phyloP scores from a whole-genome alignment of 2,797 vertebrate species.

The Pipistrellus pygmaeus region DNA sequence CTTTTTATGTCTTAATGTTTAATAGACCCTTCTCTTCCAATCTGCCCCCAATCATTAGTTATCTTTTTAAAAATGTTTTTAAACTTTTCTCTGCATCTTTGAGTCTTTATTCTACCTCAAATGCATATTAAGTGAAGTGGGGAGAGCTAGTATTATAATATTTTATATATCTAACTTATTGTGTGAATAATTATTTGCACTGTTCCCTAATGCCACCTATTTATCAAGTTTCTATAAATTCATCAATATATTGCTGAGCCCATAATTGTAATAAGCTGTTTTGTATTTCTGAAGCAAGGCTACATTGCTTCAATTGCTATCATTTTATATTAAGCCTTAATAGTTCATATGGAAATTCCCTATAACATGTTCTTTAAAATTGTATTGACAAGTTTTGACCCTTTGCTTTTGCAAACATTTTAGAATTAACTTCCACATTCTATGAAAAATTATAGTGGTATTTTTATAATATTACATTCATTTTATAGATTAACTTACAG shows the following conservation, averaged over 20 bases:
- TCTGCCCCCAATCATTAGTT: neutral
- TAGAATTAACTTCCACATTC: constrained; percentile 48
- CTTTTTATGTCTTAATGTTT: neutral
- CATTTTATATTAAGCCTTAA: constrained; percentile 48
- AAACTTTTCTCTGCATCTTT: neutral
- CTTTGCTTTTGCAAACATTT: constrained; percentile 34
- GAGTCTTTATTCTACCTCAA: neutral
- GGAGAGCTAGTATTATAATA: neutral
- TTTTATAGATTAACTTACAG: constrained; percentile 39
- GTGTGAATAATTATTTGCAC: neutral
- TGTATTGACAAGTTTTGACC: neutral
- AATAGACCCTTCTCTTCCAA: neutral
- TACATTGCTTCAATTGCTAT: neutral
- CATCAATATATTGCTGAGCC: neutral
- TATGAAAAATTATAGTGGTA: neutral
- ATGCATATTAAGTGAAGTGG: neutral
- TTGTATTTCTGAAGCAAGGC: constrained; percentile 38
- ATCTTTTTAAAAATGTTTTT: neutral
- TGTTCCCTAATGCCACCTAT: neutral
- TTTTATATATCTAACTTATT: constrained; percentile 25
- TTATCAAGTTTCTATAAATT: constrained; percentile 45
- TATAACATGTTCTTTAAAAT: neutral
- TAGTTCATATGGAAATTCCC: neutral
- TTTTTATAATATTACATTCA: constrained; percentile 54
- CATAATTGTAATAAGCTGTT: neutral